Percentiles rank a stretch among this genome's conserved stretches.
Evolutionary conservation across 2,113 vertebrate species (phyloP).

Genomic region (Isichthys henryi): DNA sequence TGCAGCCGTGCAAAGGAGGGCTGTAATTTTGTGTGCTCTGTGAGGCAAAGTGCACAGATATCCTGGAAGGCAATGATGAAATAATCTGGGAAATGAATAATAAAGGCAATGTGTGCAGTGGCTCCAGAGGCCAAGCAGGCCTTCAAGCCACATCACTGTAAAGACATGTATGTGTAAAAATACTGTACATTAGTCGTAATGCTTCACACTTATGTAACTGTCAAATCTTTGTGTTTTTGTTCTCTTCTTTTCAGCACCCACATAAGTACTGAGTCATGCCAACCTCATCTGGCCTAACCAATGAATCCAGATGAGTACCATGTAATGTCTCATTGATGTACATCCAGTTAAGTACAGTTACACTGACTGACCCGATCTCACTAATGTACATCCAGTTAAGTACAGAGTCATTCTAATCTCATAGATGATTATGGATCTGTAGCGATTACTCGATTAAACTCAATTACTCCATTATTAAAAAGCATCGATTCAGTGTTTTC

Average conservation of each 20-base stretch:
- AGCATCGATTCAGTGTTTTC: neutral
- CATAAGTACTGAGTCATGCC: neutral
- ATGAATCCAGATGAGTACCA: neutral
- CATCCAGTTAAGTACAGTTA: neutral
- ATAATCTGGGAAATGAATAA: neutral
- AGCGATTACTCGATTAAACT: neutral
- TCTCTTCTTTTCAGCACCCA: neutral
- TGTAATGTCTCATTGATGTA: neutral
- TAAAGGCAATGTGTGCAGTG: too few species aligned
- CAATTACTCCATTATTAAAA: neutral
- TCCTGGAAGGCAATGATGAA: neutral
- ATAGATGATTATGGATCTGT: neutral
- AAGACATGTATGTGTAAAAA: neutral
- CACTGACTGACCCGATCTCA: neutral
- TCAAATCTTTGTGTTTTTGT: neutral
- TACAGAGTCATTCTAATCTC: neutral
- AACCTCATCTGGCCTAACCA: neutral
- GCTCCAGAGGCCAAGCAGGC: neutral
- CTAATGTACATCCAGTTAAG: neutral
- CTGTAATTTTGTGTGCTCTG: neutral
- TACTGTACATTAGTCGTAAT: neutral
- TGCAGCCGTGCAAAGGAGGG: neutral
- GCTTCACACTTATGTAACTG: neutral
- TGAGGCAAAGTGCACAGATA: neutral
- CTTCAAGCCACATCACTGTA: neutral